These are phyloP conservation scores for Lutraria lutraria DNA, from an alignment of 2,888 invertebrate species.

Conservation along the genomic window DNA sequence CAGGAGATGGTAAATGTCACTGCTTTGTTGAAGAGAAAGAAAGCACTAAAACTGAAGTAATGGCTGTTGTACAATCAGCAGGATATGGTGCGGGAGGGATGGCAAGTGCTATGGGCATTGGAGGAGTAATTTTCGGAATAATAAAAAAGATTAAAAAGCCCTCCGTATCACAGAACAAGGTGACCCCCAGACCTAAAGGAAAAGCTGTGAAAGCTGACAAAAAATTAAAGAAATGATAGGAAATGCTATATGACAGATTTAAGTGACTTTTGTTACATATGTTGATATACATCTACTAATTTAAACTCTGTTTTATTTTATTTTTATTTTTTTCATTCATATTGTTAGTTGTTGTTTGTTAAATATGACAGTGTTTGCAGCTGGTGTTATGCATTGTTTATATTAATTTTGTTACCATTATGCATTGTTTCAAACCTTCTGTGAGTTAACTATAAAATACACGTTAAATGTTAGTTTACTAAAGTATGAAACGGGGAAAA, in stretches of 20 bases:
- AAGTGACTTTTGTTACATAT: background rate
- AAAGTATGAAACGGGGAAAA: too few species aligned
- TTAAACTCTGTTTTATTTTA: background rate
- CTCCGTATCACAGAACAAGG: background rate
- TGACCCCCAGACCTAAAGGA: background rate
- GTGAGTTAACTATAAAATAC: too few species aligned
- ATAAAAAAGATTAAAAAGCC: background rate
- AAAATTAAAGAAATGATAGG: background rate
- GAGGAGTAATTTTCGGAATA: background rate
- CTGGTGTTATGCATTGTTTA: too few species aligned
- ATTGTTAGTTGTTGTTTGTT: background rate
- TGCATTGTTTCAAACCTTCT: too few species aligned
- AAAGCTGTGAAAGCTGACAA: background rate
- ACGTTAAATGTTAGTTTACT: too few species aligned
- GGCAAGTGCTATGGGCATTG: constrained; percentile 23
- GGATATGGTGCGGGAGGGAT: constrained; percentile 4
- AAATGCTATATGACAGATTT: background rate
- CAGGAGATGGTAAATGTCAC: constrained; percentile 5
- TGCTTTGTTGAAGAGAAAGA: constrained; percentile 10
- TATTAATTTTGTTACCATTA: too few species aligned
- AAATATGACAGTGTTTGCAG: background rate
- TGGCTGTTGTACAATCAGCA: background rate
- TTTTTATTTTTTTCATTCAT: background rate
- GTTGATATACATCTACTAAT: background rate
- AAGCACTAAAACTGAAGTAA: background rate